Evolutionary conservation across 2,113 vertebrate species (phyloP).

Genomic region (Phylloscopus whistleri): DNA sequence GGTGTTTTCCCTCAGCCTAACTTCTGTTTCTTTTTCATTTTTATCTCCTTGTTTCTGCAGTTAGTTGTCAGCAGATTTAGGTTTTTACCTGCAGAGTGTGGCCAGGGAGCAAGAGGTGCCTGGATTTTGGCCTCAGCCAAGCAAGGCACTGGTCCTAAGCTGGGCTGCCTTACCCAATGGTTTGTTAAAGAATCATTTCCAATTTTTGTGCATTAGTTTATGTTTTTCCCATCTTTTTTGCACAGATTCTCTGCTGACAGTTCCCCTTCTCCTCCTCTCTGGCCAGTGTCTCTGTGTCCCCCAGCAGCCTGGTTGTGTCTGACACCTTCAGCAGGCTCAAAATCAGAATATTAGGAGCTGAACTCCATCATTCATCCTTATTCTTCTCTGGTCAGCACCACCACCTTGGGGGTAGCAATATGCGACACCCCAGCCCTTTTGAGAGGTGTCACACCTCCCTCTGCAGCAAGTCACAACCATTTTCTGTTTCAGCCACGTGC

Average conservation of each 20-base stretch:
- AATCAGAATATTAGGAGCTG: not conserved
- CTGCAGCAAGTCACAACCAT: not conserved
- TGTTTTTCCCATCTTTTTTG: not conserved
- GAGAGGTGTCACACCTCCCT: not conserved
- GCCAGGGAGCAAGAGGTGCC: not conserved
- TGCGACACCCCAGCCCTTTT: not conserved
- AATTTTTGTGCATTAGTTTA: not conserved
- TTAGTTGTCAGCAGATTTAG: not conserved
- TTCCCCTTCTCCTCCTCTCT: not conserved
- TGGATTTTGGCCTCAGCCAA: not conserved
- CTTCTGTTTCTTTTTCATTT: not conserved
- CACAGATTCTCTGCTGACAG: not conserved
- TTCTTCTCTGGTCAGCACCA: not conserved
- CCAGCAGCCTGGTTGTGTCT: not conserved
- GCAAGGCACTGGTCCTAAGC: not conserved
- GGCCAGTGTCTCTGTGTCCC: not conserved
- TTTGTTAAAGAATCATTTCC: not conserved
- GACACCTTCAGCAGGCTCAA: not conserved
- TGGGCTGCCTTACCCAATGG: not conserved
- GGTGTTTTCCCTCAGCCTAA: not conserved
- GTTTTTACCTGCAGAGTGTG: not conserved
- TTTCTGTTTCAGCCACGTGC: not conserved
- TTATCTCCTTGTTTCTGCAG: not conserved
- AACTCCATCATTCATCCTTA: not conserved
- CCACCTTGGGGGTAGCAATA: not conserved